Percentiles rank a stretch among this genome's conserved stretches.
Evolutionary conservation across 2,888 invertebrate genomes (phyloP).

Genomic region (Drosophila quasianomalipes): DNA sequence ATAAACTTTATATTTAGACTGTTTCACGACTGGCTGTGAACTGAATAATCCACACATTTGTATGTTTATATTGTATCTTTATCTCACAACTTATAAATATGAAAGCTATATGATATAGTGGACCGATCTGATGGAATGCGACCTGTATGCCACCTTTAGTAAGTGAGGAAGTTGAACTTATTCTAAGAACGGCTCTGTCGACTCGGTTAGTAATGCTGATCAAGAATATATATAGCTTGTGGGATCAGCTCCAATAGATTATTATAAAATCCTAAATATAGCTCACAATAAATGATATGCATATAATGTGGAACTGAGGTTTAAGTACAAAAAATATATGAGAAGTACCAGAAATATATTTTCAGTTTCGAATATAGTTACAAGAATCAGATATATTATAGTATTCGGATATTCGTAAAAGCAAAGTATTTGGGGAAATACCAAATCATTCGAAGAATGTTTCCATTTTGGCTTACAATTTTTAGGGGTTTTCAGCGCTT

Average conservation of each 20-base stretch:
- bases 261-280: no score
- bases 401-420: neutral
- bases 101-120: neutral
- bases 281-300: neutral
- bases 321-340: neutral
- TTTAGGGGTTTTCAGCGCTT: neutral
- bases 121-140: neutral
- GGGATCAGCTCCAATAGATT: neutral
- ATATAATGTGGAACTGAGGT: neutral
- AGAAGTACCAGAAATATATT: neutral
- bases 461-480: neutral
- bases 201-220: neutral
- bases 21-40: neutral
- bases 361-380: neutral
- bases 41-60: neutral
- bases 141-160: neutral
- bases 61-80: neutral
- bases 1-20: neutral
- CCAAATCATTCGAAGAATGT: neutral
- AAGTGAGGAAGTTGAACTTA: neutral
- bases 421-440: neutral
- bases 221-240: neutral
- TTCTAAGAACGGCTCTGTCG: neutral
- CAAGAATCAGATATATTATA: neutral
- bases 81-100: neutral